Evolutionary conservation across 2,888 invertebrate genomes (phyloP).

Genomic region (Coelinius sp.): DNA sequence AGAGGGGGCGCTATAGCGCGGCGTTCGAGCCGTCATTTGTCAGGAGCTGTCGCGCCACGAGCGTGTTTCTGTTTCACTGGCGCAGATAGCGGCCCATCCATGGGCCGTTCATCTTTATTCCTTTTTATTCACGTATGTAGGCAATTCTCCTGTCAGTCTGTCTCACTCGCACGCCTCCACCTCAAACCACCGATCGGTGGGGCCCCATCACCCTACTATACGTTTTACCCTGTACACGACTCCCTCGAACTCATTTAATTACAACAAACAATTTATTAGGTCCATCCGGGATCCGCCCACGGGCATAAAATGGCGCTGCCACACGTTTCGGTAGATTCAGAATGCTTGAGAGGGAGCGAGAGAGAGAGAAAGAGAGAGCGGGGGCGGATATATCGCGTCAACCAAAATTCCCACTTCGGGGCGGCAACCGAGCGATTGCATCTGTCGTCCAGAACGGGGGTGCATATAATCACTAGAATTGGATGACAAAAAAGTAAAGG

Average conservation of each 20-base stretch:
- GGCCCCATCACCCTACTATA: constrained; percentile 44
- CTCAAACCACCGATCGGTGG: constrained; percentile 40
- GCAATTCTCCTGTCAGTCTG: constrained; percentile 14
- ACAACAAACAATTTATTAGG: constrained; percentile 71
- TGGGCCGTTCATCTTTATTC: constrained; percentile 71
- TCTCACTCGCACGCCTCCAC: constrained; percentile 45
- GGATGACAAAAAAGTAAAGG: not conserved
- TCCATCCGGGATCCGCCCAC: constrained; percentile 66
- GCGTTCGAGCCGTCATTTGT: constrained; percentile 70
- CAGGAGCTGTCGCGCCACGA: constrained; percentile 70
- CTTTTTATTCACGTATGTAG: constrained; percentile 57
- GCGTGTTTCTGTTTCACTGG: constrained; percentile 70
- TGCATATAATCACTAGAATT: constrained; percentile 38
- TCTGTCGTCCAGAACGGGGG: constrained; percentile 46
- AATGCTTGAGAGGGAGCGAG: constrained; percentile 7
- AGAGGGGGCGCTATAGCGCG: constrained; percentile 55
- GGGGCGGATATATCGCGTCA: constrained; percentile 6
- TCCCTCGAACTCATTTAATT: constrained; percentile 70
- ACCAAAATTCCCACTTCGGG: constrained; percentile 35
- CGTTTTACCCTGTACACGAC: constrained; percentile 64
- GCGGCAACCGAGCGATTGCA: constrained; percentile 45
- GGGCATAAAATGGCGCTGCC: constrained; percentile 55
- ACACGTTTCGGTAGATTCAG: constrained; percentile 41
- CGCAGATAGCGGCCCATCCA: constrained; percentile 70
- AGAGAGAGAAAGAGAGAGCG: not conserved